These are phyloP conservation scores for Dimorphilus gyrociliatus DNA, from an alignment of 2,888 invertebrate genomes.

Conservation along the genomic window DNA sequence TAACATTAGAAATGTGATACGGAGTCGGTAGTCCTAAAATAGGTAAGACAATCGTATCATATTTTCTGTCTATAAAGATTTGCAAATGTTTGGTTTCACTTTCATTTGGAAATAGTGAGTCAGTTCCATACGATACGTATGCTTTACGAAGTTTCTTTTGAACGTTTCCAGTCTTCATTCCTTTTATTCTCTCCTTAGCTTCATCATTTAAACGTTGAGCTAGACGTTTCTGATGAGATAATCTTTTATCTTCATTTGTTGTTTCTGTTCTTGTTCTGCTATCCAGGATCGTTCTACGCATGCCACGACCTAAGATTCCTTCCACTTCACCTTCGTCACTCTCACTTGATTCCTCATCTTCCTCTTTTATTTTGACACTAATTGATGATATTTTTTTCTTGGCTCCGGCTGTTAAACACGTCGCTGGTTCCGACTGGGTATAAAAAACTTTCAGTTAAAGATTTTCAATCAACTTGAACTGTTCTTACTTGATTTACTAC, in stretches of 20 bases:
- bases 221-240: constrained; percentile 86
- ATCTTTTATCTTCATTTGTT: constrained; percentile 89
- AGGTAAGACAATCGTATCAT: constrained; percentile 94
- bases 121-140: constrained; percentile 10
- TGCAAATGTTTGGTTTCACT: constrained; percentile 80
- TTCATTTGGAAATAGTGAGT: constrained; percentile 54
- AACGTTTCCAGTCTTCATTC: constrained; percentile 44
- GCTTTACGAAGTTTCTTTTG: constrained; percentile 25
- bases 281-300: constrained; percentile 62
- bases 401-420: no score
- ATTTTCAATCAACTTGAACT: constrained; percentile 8
- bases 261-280: constrained; percentile 82
- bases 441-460: neutral
- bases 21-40: constrained; percentile 89
- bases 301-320: constrained; percentile 59
- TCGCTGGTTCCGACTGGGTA: neutral
- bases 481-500: constrained; percentile 61
- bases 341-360: constrained; percentile 56
- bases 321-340: constrained; percentile 28
- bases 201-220: constrained; percentile 75
- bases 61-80: constrained; percentile 75
- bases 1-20: constrained; percentile 95
- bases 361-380: no score
- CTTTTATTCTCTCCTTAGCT: constrained; percentile 75
- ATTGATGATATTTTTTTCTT: constrained; percentile 11